phyloP scores from a whole-genome alignment of 1,140 invertebrate genomes.

The Choristoneura fumiferana region DNA sequence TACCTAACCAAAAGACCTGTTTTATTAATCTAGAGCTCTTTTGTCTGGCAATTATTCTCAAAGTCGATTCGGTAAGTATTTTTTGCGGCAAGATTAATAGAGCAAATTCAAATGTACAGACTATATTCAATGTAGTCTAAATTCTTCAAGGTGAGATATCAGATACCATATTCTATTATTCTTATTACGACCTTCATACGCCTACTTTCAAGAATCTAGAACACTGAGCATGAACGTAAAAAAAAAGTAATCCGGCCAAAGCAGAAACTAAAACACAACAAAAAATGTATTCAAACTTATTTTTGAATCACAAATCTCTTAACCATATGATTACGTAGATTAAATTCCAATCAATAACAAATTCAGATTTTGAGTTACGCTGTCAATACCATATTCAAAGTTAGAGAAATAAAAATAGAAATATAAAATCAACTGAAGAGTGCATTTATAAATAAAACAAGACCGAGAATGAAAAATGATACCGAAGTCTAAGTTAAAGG shows the following conservation, averaged over 20 bases:
- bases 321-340: background rate
- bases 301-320: background rate
- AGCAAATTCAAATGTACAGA: constrained; percentile 1
- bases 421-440: background rate
- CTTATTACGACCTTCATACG: constrained; percentile 15
- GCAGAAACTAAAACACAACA: no score
- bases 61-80: background rate
- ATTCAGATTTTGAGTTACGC: background rate
- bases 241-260: background rate
- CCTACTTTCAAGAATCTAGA: constrained; percentile 18
- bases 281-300: background rate
- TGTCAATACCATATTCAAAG: background rate
- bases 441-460: background rate
- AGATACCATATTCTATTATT: constrained; percentile 1
- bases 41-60: background rate
- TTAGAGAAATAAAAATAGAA: background rate
- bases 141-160: background rate
- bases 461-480: constrained; percentile 4
- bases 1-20: background rate
- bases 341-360: background rate
- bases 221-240: background rate
- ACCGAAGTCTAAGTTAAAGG: constrained; percentile 9
- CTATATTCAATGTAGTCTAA: constrained; percentile 1
- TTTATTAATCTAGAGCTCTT: background rate
- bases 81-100: background rate